Evolutionary conservation across 1,140 invertebrate species (phyloP).

Genomic region (Eurosta solidaginis): DNA sequence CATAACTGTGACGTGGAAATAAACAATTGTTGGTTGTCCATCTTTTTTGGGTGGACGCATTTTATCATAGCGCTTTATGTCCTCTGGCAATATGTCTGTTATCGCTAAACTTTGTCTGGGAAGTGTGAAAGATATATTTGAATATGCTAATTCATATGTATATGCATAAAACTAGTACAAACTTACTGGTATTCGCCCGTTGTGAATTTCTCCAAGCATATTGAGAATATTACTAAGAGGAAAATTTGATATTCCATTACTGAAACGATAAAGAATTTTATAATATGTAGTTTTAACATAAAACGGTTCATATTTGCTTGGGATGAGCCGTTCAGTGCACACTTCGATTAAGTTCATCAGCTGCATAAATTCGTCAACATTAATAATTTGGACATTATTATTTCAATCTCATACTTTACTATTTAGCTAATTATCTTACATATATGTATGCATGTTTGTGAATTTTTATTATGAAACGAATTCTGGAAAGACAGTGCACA

Average conservation of each 20-base stretch:
- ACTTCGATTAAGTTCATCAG: too few relatives aligned
- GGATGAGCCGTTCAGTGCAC: too few relatives aligned
- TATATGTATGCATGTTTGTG: too few relatives aligned
- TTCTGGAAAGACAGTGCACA: too few relatives aligned
- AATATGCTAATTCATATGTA: not conserved
- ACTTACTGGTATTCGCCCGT: slow-evolving; percentile 58
- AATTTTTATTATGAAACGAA: too few relatives aligned
- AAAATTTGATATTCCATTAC: slow-evolving; percentile 52
- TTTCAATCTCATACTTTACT: too few relatives aligned
- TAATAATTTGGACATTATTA: too few relatives aligned
- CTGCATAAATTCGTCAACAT: too few relatives aligned
- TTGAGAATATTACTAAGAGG: slow-evolving; percentile 50
- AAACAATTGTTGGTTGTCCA: slow-evolving; percentile 82
- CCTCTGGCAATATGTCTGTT: slow-evolving; percentile 81
- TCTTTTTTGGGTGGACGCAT: slow-evolving; percentile 88
- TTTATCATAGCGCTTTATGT: slow-evolving; percentile 85
- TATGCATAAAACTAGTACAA: not conserved
- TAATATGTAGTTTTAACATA: too few relatives aligned
- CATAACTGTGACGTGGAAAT: slow-evolving; percentile 92
- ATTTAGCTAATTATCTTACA: too few relatives aligned
- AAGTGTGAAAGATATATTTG: not conserved
- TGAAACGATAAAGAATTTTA: not conserved
- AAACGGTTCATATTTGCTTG: not conserved
- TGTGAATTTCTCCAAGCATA: slow-evolving; percentile 52
- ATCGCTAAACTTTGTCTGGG: slow-evolving; percentile 75